Evolutionary conservation across 2,888 invertebrate species (phyloP), one percentile per base, ranked within the genome.

Genomic region (Drosophila diplacantha): DNA sequence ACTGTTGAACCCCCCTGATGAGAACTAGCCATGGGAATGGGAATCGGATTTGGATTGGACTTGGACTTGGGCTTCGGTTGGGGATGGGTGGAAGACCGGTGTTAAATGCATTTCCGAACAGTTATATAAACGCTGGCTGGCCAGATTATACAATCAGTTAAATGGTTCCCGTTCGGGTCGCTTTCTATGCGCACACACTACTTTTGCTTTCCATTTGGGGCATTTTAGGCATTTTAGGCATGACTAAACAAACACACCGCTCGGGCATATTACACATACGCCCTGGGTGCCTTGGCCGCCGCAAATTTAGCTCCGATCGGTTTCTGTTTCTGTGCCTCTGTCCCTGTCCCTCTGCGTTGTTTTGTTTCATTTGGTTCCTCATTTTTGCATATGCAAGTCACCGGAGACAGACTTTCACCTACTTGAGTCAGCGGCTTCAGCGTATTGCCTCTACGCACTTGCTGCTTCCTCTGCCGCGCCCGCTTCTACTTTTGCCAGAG

Each of bases 311-410:
- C 62, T 53, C 46, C 54, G 49, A 41, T 53, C 26, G 38, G 32
- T 44, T 26, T 39, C 32, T 7, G 29, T 69, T 59, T 56, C 53
- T 64, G 49, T 29, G 16, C 20, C n/a, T n/a, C 41, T 43, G 22
- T 60, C 57, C 46, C 57, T 64, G 49, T 41, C 20, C 1, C 44
- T 0, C 29, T 8, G 18, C 16, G 14, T 62, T 46, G 55, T 65
- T 38, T 65, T 35, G 29, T 60, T 38, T 43, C 26, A 29, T 50
- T 41, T 18, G 29, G 62, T 57, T 47, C 70, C 54, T 51, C 29
- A 57, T 81, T 75, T 78, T 79, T 80, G 83, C 83, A 80, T 80
- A 82, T 82, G 81, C 83, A 83, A 78, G 83, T 79, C 76, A 83
- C 76, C 74, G 60, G 56, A 54, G 75, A 81, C 58, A 73, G 80